phyloP scores from a whole-genome alignment of 2,888 invertebrate species.

The Netelia fuscicornis region DNA sequence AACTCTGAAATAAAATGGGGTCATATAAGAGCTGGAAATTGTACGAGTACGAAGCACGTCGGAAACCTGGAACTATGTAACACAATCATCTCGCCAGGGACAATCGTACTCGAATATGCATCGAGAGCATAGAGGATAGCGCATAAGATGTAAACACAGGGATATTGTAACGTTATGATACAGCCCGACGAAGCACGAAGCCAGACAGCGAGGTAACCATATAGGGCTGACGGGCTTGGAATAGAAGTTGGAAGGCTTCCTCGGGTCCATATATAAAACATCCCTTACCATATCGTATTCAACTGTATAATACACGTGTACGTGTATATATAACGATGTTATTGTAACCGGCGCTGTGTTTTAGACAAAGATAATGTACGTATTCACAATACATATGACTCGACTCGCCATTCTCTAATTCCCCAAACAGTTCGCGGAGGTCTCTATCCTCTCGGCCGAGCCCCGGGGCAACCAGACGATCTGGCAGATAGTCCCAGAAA shows the following conservation, averaged over 20 bases:
- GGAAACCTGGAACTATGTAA: not conserved
- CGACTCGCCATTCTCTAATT: slow-evolving; percentile 43
- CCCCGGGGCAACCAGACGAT: slow-evolving; percentile 29
- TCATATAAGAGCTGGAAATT: slow-evolving; percentile 13
- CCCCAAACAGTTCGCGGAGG: slow-evolving; percentile 22
- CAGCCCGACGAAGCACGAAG: not conserved
- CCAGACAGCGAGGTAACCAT: not conserved
- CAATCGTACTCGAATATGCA: not conserved
- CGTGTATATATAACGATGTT: not conserved
- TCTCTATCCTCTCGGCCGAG: not conserved
- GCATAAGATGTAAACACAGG: slow-evolving; percentile 18
- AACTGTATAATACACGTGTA: not conserved
- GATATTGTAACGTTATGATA: slow-evolving; percentile 8
- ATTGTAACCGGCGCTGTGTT: not conserved
- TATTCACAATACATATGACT: slow-evolving; percentile 6
- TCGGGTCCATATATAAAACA: slow-evolving; percentile 6
- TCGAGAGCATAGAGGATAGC: not conserved
- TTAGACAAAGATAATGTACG: not conserved
- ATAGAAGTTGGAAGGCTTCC: slow-evolving; percentile 34
- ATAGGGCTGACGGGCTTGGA: slow-evolving; percentile 6
- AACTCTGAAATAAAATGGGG: slow-evolving; percentile 38
- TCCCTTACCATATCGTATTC: not conserved
- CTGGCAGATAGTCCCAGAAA: slow-evolving; percentile 30
- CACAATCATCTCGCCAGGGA: not conserved
- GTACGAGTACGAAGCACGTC: not conserved